Base-by-base conservation (phyloP, 2,113 vertebrate genomes). In the Cavia porcellus region DNA sequence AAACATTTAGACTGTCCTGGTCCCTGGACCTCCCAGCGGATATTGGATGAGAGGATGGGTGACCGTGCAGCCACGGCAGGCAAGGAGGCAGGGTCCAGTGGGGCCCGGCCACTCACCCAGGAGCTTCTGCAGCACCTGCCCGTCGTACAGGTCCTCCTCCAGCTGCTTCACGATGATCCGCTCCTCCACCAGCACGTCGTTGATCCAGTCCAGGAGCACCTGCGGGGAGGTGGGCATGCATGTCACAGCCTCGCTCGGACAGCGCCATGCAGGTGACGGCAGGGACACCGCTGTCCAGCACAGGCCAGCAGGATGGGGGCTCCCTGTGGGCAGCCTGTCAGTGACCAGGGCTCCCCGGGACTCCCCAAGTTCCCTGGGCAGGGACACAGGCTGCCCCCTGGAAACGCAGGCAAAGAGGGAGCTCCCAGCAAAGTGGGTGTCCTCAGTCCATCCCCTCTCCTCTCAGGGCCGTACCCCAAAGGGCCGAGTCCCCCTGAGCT, bases 201-300 rank as follows among this genome's bases (percentile, higher is more conserved):
- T 99, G 97, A 99, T 99, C 99, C 99, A 99, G 98, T 99, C 99
- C 55, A 99, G 99, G 14, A 99, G 99, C 70, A 99, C 99, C 99
- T 99, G 97, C 20, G 68, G 45, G 28, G 12, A 20, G 45, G 84
- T 55, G 13, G 7, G 13, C 4, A 0, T 5, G 14, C 5, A 15
- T 17, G 55, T 77, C 5, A 79, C 4, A 25, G 10, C 50, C 55
- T 55, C 22, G 13, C 93, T 38, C 8, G 12, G 0, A 86, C 50
- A 15, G 7, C 0, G 0, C 72, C 38, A 24, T 5, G 22, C 42
- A 14, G 38, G 2, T 3, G 10, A 45, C 1, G 3, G 38, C 38
- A 28, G 72, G 24, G 70, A 25, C 10, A 4, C 20, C 1, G 38
- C 38, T 24, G 4, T 38, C 70, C 38, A 24, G 12, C 1, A 0